Base-by-base conservation (phyloP, 2,113 vertebrate genomes). In the Zeus faber region DNA sequence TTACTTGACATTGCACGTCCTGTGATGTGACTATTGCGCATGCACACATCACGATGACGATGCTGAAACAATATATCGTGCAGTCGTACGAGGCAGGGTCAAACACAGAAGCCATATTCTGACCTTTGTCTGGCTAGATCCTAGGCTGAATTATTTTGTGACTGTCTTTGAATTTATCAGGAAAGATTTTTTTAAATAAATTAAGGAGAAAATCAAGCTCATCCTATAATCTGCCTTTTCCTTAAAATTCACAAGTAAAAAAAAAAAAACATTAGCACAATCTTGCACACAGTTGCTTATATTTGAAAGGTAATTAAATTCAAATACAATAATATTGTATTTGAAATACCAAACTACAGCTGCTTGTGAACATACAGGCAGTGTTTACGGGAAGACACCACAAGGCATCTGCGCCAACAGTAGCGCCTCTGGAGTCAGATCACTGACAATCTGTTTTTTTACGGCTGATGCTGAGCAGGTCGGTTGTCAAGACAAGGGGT, bases 131-230 rank as follows among this genome's bases (percentile, higher is more conserved):
- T 74, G 57, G 60, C 49, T n/a, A n/a, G n/a, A n/a, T n/a, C n/a
- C n/a, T n/a, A n/a, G n/a, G n/a, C 48, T 73, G 69, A 68, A 58
- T 72, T 31, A 31, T 10, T 73, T 49, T 65, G 37, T 58, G 54
- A 56, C 52, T 62, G 70, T 79, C 65, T 62, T 45, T 64, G 53
- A 54, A 68, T 65, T 51, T 67, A 73, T 71, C 68, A 76, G 62
- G 47, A 39, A 52, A 49, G 29, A 46, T 20, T 47, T 17, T 62
- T 26, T 67, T 8, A 54, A 62, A 74, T 73, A 66, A 59, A 25
- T 49, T 24, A 62, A 13, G 35, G 57, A 58, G 43, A 39, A 24
- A 65, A 23, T 51, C 48, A 31, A 29, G 33, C 27, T 54, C 59
- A 48, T 45, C 20, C 63, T 74, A 75, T 77, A 53, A 73, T 75